Evolutionary conservation across 2,888 invertebrate species (phyloP).

Genomic region (Stenotaenia linearis): DNA sequence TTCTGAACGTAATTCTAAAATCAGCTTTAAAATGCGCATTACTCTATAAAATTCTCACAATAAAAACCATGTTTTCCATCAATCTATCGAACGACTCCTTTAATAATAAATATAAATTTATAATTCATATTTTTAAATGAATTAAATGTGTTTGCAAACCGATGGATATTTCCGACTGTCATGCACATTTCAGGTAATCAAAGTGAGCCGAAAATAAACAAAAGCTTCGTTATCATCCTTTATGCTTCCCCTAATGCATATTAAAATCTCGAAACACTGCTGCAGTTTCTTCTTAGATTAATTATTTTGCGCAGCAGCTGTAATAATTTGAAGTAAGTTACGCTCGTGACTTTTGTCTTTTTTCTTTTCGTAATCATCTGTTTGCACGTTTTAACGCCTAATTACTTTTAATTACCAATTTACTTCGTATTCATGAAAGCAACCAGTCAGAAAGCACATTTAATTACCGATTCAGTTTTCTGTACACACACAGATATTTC

Average conservation of each 20-base stretch:
- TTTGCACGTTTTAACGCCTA: constrained; percentile 13
- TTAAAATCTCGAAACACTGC: neutral
- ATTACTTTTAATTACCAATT: constrained; percentile 16
- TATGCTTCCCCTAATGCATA: neutral
- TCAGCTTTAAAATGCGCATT: no score
- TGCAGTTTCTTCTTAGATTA: neutral
- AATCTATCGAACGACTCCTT: neutral
- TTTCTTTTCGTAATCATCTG: neutral
- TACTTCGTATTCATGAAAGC: constrained; percentile 1
- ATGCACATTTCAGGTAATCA: neutral
- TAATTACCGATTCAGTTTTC: neutral
- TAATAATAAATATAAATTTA: neutral
- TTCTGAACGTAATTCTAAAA: no score
- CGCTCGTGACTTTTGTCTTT: neutral
- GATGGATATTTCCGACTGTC: neutral
- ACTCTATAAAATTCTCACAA: constrained; percentile 4
- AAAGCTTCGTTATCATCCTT: neutral
- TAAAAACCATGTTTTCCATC: neutral
- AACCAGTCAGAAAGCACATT: neutral
- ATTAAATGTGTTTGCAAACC: neutral
- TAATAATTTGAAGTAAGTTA: neutral
- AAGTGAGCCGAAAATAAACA: neutral
- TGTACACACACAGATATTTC: neutral
- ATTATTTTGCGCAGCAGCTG: neutral
- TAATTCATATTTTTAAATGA: neutral